These are phyloP conservation scores for Drosophila stalkeri DNA, from an alignment of 2,888 invertebrate species.

Conservation along the genomic window DNA sequence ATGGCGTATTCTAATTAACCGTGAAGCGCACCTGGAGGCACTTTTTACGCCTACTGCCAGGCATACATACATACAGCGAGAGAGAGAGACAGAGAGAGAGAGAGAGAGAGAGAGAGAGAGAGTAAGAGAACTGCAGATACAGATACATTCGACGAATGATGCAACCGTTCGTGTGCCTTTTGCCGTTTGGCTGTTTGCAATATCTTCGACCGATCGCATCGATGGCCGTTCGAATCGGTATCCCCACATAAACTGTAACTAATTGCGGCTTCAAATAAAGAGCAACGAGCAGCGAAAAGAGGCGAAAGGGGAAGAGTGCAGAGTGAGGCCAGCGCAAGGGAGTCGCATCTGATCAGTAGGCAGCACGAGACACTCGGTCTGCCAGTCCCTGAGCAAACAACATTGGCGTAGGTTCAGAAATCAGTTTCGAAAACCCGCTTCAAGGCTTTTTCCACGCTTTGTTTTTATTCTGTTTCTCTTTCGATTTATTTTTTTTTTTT, in stretches of 20 bases:
- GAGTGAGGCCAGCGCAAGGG: neutral
- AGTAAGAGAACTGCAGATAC: conserved; percentile 13
- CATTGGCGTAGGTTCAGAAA: conserved; percentile 72
- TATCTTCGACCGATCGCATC: conserved; percentile 60
- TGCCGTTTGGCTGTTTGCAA: conserved; percentile 37
- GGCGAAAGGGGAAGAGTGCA: neutral
- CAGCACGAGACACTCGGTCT: conserved; percentile 64
- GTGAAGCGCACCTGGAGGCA: conserved; percentile 85
- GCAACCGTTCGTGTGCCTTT: conserved; percentile 42
- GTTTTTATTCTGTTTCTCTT: conserved; percentile 22
- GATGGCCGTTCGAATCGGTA: conserved; percentile 63
- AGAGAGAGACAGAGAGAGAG: conserved; percentile 19
- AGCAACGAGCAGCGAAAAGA: conserved; percentile 46
- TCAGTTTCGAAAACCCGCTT: conserved; percentile 23
- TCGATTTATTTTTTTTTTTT: conserved; percentile 6
- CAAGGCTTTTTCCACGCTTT: conserved; percentile 28
- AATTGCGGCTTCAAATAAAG: conserved; percentile 84
- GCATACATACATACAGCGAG: neutral
- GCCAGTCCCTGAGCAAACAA: conserved; percentile 39
- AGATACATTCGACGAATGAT: conserved; percentile 34
- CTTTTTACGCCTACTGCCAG: conserved; percentile 71
- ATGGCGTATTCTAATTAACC: conserved; percentile 83
- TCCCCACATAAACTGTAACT: conserved; percentile 83
- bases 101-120: neutral
- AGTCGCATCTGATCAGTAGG: conserved; percentile 35